Base-by-base conservation (phyloP, 2,113 vertebrate genomes). In the Grantiella picta region DNA sequence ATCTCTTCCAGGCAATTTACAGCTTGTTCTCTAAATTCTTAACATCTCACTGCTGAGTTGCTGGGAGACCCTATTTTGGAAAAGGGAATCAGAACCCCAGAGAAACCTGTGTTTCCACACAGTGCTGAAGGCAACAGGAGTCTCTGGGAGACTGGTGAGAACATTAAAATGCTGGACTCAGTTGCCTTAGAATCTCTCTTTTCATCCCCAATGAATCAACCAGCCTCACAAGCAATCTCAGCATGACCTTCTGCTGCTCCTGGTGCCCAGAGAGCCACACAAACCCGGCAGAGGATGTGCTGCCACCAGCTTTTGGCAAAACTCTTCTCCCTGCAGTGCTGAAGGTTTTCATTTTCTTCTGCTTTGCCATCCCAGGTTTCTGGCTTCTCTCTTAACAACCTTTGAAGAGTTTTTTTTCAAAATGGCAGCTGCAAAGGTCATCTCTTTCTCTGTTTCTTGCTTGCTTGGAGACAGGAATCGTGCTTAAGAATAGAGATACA, bases 351-450 rank as follows among this genome's bases (percentile, higher is more conserved):
- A 52, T 88, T 95, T 86, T 70, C n/a, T 75, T 84, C 71, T 69
- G 3, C 82, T 85, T 94, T 0, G 0, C 36, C 0, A 0, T 80
- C 66, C 50, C 22, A 82, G 75, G 70, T 63, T 94, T 85, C 85
- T 93, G 71, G 42, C 56, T 96, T 85, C 78, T 86, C 59, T 82
- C 75, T 86, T 85, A 89, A 42, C 40, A 63, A 47, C 42, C 12
- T 90, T 82, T 90, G 53, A 88, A 80, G 75, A 33, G 5, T 54
- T 76, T 76, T n/a, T 81, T 93, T 71, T 23, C 86, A 90, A 95
- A 95, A 92, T 95, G 94, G 94, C 60, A 95, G 27, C 70, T 92
- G 57, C 70, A 88, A 84, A 96, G 93, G 82, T 94, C 63, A 91
- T 23, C 44, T 65, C 33, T 82, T 80, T 89, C 29, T 63, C 49